phyloP scores from a whole-genome alignment of 2,888 invertebrate genomes.

The Tetranychus truncatus region DNA sequence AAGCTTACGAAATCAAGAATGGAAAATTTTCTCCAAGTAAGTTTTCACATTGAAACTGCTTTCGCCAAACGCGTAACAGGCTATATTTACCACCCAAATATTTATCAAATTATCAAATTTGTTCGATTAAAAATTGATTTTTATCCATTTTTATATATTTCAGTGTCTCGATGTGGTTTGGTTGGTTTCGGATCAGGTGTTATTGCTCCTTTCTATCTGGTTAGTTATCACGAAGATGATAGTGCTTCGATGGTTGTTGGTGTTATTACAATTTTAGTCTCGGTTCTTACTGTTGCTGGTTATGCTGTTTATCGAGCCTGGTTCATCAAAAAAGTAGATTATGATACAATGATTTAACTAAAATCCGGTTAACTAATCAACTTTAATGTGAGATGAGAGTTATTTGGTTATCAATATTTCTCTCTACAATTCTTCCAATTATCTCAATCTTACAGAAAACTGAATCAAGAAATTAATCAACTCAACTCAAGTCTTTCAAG shows the following conservation, averaged over 20 bases:
- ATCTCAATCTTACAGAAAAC: background rate
- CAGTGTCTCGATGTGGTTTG: constrained; percentile 24
- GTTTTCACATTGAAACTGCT: constrained; percentile 11
- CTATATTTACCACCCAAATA: background rate
- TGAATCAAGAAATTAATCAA: background rate
- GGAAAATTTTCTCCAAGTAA: constrained; percentile 46
- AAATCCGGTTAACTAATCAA: background rate
- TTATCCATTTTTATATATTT: background rate
- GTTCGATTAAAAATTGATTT: background rate
- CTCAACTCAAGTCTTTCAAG: background rate
- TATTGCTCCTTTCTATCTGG: constrained; percentile 30
- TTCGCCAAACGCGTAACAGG: background rate
- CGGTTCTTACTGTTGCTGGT: constrained; percentile 57
- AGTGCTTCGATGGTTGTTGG: constrained; percentile 46
- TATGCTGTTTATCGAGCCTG: constrained; percentile 69
- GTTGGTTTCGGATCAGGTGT: constrained; percentile 31
- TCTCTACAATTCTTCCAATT: background rate
- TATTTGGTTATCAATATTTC: background rate
- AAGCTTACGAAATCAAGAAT: constrained; percentile 71
- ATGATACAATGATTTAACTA: constrained; percentile 55
- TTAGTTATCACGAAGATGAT: constrained; percentile 6
- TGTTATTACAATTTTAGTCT: constrained; percentile 60
- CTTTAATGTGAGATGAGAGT: background rate
- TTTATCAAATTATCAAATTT: background rate
- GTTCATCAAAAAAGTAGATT: constrained; percentile 73